phyloP scores from a whole-genome alignment of 2,888 invertebrate species.

The Noctua janthe region DNA sequence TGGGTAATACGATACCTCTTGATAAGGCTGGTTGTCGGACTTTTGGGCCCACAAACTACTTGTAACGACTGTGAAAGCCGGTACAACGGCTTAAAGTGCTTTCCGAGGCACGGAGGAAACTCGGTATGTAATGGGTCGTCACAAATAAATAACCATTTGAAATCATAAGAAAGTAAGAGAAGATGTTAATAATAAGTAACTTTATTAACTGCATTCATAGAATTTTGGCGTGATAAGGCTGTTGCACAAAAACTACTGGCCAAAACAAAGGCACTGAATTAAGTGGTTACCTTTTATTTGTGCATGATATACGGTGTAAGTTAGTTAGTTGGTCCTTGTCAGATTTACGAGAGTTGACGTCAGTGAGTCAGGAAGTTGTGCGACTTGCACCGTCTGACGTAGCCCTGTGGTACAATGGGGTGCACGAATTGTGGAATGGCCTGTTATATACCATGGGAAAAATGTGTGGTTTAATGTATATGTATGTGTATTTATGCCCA shows the following conservation, averaged over 20 bases:
- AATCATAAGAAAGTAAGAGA: background rate
- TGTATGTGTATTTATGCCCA: background rate
- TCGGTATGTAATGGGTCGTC: too few species aligned
- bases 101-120: too few species aligned
- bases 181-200: background rate
- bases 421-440: constrained; percentile 30
- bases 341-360: constrained; percentile 72
- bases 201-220: background rate
- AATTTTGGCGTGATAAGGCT: background rate
- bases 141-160: background rate
- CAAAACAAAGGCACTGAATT: constrained; percentile 49
- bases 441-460: background rate
- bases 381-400: constrained; percentile 70
- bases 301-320: constrained; percentile 71
- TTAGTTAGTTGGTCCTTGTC: constrained; percentile 72
- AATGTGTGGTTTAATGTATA: background rate
- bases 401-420: constrained; percentile 18
- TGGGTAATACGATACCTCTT: too few species aligned
- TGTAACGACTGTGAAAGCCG: too few species aligned
- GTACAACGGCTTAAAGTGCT: too few species aligned
- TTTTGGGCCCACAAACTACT: too few species aligned
- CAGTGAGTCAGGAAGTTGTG: constrained; percentile 71
- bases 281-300: constrained; percentile 66
- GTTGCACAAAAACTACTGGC: constrained; percentile 15
- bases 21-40: too few species aligned